phyloP scores from a whole-genome alignment of 2,888 invertebrate genomes.

The Laothoe populi region DNA sequence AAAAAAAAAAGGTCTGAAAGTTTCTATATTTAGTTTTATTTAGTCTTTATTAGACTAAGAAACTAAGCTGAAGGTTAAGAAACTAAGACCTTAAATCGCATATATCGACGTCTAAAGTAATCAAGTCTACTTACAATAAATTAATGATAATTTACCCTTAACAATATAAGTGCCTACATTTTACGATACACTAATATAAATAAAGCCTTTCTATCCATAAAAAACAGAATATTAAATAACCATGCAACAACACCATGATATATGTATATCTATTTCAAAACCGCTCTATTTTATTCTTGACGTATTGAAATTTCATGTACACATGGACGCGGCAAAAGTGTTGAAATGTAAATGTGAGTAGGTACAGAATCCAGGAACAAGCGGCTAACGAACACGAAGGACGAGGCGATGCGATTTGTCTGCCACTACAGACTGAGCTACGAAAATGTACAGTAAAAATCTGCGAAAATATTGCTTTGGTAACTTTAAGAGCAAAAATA shows the following conservation, averaged over 20 bases:
- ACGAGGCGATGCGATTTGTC: constrained; percentile 66
- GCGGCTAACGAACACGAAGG: constrained; percentile 74
- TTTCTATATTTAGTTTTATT: too few relatives aligned
- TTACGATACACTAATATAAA: neutral
- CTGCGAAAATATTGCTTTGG: neutral
- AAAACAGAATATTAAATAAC: neutral
- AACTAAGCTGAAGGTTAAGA: too few relatives aligned
- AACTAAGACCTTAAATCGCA: too few relatives aligned
- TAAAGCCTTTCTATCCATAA: neutral
- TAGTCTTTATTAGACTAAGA: too few relatives aligned
- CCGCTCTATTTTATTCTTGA: constrained; percentile 16
- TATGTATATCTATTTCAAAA: constrained; percentile 21
- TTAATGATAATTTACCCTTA: too few relatives aligned
- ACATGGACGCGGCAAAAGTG: constrained; percentile 52
- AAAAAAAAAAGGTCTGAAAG: too few relatives aligned
- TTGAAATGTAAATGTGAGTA: constrained; percentile 65
- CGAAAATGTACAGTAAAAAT: constrained; percentile 12
- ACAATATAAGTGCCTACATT: too few relatives aligned
- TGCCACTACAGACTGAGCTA: constrained; percentile 42
- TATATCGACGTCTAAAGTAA: too few relatives aligned
- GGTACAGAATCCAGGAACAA: constrained; percentile 64
- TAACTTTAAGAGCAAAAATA: neutral
- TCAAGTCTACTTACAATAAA: too few relatives aligned
- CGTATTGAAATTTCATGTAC: constrained; percentile 50
- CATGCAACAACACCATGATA: neutral